Evolutionary conservation across 2,797 vertebrate species (phyloP).

Genomic region (Labroides dimidiatus): DNA sequence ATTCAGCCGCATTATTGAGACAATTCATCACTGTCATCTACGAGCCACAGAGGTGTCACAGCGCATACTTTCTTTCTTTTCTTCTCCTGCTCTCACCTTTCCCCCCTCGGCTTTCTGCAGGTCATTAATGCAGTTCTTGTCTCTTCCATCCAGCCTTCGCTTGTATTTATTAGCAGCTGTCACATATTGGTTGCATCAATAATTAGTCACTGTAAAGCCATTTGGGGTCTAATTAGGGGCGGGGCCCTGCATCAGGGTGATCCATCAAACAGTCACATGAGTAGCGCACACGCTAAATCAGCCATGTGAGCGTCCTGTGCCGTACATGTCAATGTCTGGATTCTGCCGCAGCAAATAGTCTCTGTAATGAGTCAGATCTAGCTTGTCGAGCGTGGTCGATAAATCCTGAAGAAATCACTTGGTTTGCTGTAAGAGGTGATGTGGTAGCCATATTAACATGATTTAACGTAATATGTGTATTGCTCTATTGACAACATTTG

Average conservation of each 20-base stretch:
- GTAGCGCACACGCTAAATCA: conserved; percentile 44
- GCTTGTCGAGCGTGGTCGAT: no score
- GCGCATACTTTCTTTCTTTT: conserved; percentile 16
- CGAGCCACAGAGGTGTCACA: conserved; percentile 24
- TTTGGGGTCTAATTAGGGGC: conserved; percentile 74
- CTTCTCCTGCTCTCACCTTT: conserved; percentile 6
- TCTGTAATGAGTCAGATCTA: no score
- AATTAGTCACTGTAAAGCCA: conserved; percentile 74
- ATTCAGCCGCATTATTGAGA: conserved; percentile 48
- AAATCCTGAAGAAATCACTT: conserved; percentile 9
- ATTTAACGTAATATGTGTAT: not conserved
- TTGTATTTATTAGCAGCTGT: conserved; percentile 71
- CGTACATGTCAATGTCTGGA: conserved; percentile 14
- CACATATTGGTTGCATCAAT: conserved; percentile 73
- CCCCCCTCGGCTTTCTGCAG: conserved; percentile 23
- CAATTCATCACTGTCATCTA: conserved; percentile 69
- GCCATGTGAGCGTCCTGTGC: conserved; percentile 11
- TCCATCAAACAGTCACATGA: conserved; percentile 63
- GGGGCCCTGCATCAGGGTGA: conserved; percentile 39
- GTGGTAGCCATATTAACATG: not conserved
- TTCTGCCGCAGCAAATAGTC: conserved; percentile 14
- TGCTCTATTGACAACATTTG: not conserved
- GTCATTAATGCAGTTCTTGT: conserved; percentile 52
- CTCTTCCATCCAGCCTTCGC: conserved; percentile 29
- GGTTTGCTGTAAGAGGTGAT: conserved; percentile 7